Evolutionary conservation across 2,888 invertebrate genomes (phyloP).

Genomic region (Agrilus biguttatus): DNA sequence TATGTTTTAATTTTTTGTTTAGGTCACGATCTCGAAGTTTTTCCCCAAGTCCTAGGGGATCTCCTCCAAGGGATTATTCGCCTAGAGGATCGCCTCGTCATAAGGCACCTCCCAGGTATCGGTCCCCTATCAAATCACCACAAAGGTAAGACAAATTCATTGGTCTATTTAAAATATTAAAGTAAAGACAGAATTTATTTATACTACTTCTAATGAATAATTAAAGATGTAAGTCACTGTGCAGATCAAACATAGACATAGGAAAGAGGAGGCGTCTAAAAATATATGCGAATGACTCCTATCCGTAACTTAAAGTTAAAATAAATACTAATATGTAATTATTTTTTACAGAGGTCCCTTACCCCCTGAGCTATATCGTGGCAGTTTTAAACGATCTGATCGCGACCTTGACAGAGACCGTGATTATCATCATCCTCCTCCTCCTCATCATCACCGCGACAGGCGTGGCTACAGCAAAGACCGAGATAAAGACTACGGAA

Average conservation of each 20-base stretch:
- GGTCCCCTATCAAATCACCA: slow-evolving; percentile 35
- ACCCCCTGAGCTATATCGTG: slow-evolving; percentile 10
- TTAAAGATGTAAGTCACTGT: too few species aligned
- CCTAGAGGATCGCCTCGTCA: slow-evolving; percentile 23
- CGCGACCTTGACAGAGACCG: slow-evolving; percentile 23
- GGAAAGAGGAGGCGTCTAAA: too few species aligned
- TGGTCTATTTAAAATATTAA: too few species aligned
- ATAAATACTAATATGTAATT: too few species aligned
- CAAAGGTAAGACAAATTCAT: slow-evolving; percentile 22
- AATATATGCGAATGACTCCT: too few species aligned
- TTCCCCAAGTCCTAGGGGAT: slow-evolving; percentile 38
- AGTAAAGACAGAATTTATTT: too few species aligned
- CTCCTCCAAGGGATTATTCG: slow-evolving; percentile 27
- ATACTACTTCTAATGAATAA: too few species aligned
- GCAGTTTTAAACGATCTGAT: slow-evolving; percentile 15
- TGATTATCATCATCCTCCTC: slow-evolving; percentile 12
- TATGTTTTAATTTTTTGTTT: slow-evolving; percentile 17
- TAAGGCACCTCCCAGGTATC: slow-evolving; percentile 31
- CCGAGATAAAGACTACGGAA: slow-evolving; percentile 12
- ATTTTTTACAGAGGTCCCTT: slow-evolving; percentile 8
- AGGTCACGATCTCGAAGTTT: slow-evolving; percentile 53
- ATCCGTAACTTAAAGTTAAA: too few species aligned
- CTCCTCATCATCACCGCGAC: slow-evolving; percentile 14
- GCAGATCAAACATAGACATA: too few species aligned
- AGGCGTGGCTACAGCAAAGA: slow-evolving; percentile 19